A percentile compares a stretch with the other conserved stretches of the same genome.
Evolutionary conservation across 2,113 vertebrate species (phyloP).

Genomic region (Catharus fuscescens): DNA sequence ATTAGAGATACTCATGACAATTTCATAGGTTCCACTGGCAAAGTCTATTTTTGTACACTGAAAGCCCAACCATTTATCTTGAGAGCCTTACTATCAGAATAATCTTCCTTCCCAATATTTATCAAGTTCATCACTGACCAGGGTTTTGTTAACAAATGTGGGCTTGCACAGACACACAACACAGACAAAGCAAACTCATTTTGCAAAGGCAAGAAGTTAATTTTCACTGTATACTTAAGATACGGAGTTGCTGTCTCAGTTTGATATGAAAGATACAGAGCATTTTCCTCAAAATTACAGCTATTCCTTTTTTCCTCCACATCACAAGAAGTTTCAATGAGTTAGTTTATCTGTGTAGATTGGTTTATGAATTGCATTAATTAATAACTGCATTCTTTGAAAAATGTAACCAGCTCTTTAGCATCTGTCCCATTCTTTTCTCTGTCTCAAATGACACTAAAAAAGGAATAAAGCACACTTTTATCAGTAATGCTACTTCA

Average conservation of each 20-base stretch:
- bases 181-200: neutral
- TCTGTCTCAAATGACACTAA: neutral
- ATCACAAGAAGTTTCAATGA: neutral
- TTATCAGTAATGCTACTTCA: neutral
- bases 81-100: neutral
- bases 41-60: neutral
- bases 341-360: neutral
- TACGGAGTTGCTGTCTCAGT: neutral
- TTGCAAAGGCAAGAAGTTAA: neutral
- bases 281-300: neutral
- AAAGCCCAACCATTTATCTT: neutral
- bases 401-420: neutral
- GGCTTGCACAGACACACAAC: neutral
- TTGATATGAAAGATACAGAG: neutral
- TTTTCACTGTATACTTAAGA: neutral
- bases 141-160: neutral
- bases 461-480: neutral
- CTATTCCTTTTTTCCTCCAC: neutral
- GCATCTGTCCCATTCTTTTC: neutral
- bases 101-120: neutral
- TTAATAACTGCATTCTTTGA: neutral
- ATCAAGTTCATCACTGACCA: neutral
- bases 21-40: neutral
- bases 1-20: neutral
- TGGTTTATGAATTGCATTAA: neutral